phyloP scores from a whole-genome alignment of 2,797 vertebrate genomes.

The Oreortyx pictus region DNA sequence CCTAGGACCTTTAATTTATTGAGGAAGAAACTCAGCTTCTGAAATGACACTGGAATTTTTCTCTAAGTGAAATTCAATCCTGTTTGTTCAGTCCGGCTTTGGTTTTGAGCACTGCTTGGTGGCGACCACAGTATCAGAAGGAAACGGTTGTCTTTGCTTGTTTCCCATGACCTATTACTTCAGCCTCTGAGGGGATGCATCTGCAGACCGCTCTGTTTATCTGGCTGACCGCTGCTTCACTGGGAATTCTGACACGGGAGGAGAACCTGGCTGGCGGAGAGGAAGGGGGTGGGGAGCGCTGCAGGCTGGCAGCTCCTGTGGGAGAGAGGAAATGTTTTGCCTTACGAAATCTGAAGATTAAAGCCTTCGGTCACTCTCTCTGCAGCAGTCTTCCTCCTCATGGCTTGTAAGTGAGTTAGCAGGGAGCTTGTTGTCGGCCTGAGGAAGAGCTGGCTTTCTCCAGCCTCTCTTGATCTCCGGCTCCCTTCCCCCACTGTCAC shows the following conservation, averaged over 20 bases:
- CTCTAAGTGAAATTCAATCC: not conserved
- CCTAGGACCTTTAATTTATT: not conserved
- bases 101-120: not conserved
- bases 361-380: constrained; percentile 30
- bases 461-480: constrained; percentile 6
- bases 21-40: not conserved
- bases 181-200: constrained; percentile 53
- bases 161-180: constrained; percentile 70
- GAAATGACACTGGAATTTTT: not conserved
- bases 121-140: constrained; percentile 44
- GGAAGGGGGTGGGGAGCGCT: not conserved
- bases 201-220: constrained; percentile 66
- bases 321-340: constrained; percentile 45
- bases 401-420: constrained; percentile 22
- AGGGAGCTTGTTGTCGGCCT: not conserved
- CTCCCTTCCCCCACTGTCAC: constrained; percentile 61
- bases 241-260: constrained; percentile 54
- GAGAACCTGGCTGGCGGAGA: constrained; percentile 34
- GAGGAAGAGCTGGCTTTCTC: constrained; percentile 44
- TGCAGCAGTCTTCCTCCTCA: constrained; percentile 24
- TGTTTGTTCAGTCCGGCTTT: constrained; percentile 41
- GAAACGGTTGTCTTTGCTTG: constrained; percentile 51
- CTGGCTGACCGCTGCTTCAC: constrained; percentile 53
- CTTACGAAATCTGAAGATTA: constrained; percentile 53
- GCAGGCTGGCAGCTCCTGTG: constrained; percentile 41